Conservation (phyloP, 1,140 invertebrate species). For the Lanistes nyassanus region DNA sequence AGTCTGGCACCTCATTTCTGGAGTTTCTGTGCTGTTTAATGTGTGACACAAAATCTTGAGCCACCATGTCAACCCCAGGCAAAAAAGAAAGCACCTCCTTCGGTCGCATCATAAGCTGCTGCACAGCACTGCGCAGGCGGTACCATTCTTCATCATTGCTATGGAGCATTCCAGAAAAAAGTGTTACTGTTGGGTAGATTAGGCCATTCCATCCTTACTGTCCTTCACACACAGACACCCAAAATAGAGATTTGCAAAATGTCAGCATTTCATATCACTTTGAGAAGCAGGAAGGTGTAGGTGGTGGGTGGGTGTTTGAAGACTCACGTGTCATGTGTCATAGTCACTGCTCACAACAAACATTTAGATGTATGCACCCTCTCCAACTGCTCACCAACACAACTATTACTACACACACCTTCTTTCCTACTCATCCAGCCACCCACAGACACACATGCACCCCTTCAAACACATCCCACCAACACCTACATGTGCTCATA, state of each 20-base stretch:
- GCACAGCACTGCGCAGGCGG: conserved; percentile 49
- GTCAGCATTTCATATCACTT: background rate
- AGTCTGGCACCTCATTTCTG: conserved; percentile 52
- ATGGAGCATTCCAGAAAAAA: conserved; percentile 1
- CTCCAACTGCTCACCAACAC: too few relatives aligned
- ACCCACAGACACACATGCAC: conserved; percentile 2
- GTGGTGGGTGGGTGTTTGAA: background rate
- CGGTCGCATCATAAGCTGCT: conserved; percentile 59
- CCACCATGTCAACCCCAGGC: conserved; percentile 48
- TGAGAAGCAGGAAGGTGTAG: background rate
- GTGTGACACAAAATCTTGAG: conserved; percentile 48
- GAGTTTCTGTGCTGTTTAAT: conserved; percentile 36
- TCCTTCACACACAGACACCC: background rate
- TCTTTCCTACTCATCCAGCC: too few relatives aligned
- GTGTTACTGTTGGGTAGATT: too few relatives aligned
- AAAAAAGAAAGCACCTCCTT: conserved; percentile 52
- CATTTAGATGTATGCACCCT: background rate
- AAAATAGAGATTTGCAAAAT: background rate
- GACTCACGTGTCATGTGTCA: too few relatives aligned
- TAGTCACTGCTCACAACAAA: background rate
- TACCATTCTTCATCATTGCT: conserved; percentile 63
- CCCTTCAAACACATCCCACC: background rate
- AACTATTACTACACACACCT: too few relatives aligned
- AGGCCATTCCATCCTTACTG: background rate
- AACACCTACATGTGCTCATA: background rate